phyloP scores from a whole-genome alignment of 2,113 vertebrate genomes.

The Cyphomyrus plagiostoma region DNA sequence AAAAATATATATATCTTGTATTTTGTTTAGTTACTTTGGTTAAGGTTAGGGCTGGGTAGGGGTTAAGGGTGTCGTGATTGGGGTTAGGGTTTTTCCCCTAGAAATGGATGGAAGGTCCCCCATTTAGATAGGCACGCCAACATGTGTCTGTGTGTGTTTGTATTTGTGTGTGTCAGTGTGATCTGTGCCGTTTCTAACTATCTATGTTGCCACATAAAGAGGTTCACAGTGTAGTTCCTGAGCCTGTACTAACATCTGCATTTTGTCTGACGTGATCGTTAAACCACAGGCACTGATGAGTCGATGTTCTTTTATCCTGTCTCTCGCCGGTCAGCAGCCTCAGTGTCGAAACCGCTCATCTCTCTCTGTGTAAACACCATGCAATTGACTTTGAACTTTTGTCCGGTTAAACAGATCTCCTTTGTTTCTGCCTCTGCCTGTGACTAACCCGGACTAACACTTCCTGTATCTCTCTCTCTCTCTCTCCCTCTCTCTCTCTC shows the following conservation, averaged over 20 bases:
- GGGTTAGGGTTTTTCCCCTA: too few relatives aligned
- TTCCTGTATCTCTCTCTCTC: neutral
- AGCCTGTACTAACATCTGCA: neutral
- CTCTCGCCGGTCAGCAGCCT: neutral
- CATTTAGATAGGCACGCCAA: too few relatives aligned
- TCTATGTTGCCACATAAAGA: neutral
- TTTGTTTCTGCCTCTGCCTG: neutral
- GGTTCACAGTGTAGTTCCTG: neutral
- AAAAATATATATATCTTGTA: too few relatives aligned
- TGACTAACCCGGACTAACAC: slow-evolving; percentile 12
- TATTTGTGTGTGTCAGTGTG: neutral
- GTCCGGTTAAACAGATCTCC: neutral
- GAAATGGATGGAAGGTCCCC: too few relatives aligned
- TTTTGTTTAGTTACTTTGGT: too few relatives aligned
- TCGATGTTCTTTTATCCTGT: neutral
- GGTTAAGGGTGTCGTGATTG: too few relatives aligned
- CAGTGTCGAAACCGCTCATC: neutral
- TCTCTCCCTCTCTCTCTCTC: neutral
- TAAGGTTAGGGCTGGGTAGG: too few relatives aligned
- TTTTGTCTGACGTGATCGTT: neutral
- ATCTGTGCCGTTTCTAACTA: neutral
- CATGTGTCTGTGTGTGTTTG: neutral
- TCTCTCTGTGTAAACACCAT: neutral
- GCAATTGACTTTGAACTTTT: neutral
- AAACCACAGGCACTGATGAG: neutral